These are phyloP conservation scores for Turnix velox DNA, from an alignment of 2,113 vertebrate species.

Conservation along the genomic window DNA sequence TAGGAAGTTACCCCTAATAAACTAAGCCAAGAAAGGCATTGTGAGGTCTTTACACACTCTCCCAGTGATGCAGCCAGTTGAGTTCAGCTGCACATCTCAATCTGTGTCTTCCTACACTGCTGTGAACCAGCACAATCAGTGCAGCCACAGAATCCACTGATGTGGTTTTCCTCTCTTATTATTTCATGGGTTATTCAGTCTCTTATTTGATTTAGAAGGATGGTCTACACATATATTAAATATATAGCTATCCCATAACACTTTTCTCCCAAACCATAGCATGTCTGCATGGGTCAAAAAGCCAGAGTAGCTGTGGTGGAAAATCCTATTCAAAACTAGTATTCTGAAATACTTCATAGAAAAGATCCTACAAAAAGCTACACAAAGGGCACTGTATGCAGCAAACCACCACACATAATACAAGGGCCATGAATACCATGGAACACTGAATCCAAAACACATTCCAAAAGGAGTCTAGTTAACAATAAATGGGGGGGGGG, in stretches of 20 bases:
- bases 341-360: neutral
- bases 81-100: neutral
- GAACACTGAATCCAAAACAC: neutral
- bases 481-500: neutral
- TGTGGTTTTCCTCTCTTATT: neutral
- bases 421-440: neutral
- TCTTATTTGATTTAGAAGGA: neutral
- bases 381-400: neutral
- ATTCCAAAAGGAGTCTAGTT: neutral
- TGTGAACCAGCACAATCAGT: neutral
- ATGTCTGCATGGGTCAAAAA: neutral
- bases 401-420: neutral
- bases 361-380: neutral
- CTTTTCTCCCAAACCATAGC: fast-evolving
- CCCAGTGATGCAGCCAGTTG: neutral
- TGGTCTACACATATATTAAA: neutral
- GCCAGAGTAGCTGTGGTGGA: neutral
- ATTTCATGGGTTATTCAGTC: neutral
- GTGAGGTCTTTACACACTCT: neutral
- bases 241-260: neutral
- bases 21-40: neutral
- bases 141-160: neutral
- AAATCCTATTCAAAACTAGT: neutral
- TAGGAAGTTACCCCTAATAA: neutral
- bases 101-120: neutral